Percentiles rank a stretch among this genome's conserved stretches.
These are phyloP conservation scores for Parnassius glacialis DNA, from an alignment of 2,888 invertebrate species.

Conservation along the genomic window DNA sequence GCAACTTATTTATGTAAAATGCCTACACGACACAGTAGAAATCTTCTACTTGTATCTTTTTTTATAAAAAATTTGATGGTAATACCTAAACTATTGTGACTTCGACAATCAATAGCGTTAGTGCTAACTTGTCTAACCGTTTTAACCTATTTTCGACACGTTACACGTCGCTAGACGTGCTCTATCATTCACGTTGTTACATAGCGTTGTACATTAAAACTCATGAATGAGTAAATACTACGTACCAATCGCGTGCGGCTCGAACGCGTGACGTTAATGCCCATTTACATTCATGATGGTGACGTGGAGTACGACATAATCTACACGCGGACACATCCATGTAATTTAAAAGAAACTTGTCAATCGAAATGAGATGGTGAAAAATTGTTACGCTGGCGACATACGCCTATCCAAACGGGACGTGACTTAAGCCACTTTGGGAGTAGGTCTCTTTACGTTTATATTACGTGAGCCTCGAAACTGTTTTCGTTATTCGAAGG, in stretches of 20 bases:
- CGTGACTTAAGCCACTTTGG: slow-evolving; percentile 28
- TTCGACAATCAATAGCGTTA: background rate
- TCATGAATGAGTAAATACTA: slow-evolving; percentile 30
- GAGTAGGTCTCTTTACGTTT: slow-evolving; percentile 18
- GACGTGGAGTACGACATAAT: slow-evolving; percentile 37
- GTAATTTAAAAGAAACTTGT: slow-evolving; percentile 36
- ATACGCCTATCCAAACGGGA: slow-evolving; percentile 21
- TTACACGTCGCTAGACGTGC: slow-evolving; percentile 15
- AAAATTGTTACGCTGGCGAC: slow-evolving; percentile 28
- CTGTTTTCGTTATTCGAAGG: slow-evolving; percentile 22
- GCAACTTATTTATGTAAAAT: too few relatives aligned
- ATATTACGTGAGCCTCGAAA: slow-evolving; percentile 21
- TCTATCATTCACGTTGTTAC: slow-evolving; percentile 6
- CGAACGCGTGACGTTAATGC: slow-evolving; percentile 34
- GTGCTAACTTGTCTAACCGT: slow-evolving; percentile 4
- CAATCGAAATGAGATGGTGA: slow-evolving; percentile 39
- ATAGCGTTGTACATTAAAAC: slow-evolving; percentile 25
- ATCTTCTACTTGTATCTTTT: too few relatives aligned
- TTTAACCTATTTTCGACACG: slow-evolving; percentile 8
- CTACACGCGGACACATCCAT: slow-evolving; percentile 30
- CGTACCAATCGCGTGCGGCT: slow-evolving; percentile 34
- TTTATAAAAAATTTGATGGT: too few relatives aligned
- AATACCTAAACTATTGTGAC: too few relatives aligned
- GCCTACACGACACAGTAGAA: too few relatives aligned
- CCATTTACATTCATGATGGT: slow-evolving; percentile 38